Evolutionary conservation across 1,140 invertebrate species (phyloP), one percentile per base, ranked within the genome.

Genomic region (Armadillidium nasatum): DNA sequence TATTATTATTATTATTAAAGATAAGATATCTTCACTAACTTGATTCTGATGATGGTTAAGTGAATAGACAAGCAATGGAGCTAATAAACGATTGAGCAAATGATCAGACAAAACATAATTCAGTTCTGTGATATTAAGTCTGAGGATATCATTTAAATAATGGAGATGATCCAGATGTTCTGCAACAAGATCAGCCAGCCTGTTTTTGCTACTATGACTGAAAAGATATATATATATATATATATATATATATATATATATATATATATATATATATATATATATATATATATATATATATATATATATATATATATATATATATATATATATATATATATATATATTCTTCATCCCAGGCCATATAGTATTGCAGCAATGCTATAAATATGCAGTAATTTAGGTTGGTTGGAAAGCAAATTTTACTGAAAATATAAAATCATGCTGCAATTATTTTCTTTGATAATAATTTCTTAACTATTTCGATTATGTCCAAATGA

Each of bases 111-210:
- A 86, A 43, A 99, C 94, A 82, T 94, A 91, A 86, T 99, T 99
- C 69, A 99, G 87, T 82, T 95, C 92, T 46, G 92, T 90, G 82
- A 98, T 97, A 83, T 95, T 91, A 21, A 98, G 88, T 83, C 92
- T 91, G 21, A 98, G 87, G 83, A 99, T 98, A 82, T 99, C 97
- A 83, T 98, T 99, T 23, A 99, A 86, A 85, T 99, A 99, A 86
- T 99, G 97, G 13, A 99, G 87, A 85, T 99, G 95, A 85, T 99
- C 97, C 66, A 99, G 87, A 85, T 99, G 96, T 87, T 98, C 96
- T 0, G 96, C 96, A 4, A 99, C 96, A 71, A 99, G 87, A 85
- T 97, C 96, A 15, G 95, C 90, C 54, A 99, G 87, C 83, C 94
- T 83, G 19, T 91, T 85, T 90, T 95, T 85, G 91, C 94, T 84